Conservation (phyloP, 1,140 invertebrate genomes). For the Stegodyphus mimosarum region DNA sequence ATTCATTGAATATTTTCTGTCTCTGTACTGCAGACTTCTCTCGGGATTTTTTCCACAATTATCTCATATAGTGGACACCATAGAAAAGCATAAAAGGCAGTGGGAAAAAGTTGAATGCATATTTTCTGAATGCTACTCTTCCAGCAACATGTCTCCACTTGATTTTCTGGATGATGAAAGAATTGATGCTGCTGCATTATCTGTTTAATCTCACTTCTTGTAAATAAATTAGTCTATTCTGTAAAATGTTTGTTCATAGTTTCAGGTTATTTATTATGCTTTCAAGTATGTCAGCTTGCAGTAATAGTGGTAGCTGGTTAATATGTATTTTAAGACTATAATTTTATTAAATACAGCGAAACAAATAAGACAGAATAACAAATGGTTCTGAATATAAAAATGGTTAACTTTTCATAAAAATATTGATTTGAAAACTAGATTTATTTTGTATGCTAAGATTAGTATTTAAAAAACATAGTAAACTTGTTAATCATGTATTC, state of each 20-base stretch:
- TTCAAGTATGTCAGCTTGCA: not conserved
- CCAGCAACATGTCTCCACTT: conserved; percentile 17
- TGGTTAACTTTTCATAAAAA: no score
- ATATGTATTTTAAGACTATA: no score
- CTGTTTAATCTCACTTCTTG: not conserved
- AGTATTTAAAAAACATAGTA: no score
- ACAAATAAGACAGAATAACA: no score
- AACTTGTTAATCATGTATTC: no score
- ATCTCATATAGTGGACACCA: conserved; percentile 13
- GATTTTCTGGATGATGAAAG: conserved; percentile 46
- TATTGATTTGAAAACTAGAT: no score
- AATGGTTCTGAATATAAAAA: no score
- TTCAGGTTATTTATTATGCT: not conserved
- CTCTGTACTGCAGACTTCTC: conserved; percentile 28
- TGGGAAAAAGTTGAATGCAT: conserved; percentile 46
- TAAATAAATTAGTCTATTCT: not conserved
- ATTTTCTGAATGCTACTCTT: conserved; percentile 11
- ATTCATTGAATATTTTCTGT: not conserved
- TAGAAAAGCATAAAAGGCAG: conserved; percentile 33
- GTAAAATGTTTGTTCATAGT: not conserved
- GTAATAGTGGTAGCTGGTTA: no score
- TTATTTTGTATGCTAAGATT: no score
- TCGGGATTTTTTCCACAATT: conserved; percentile 53
- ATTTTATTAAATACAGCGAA: no score
- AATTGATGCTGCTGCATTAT: conserved; percentile 49